Evolutionary conservation across 2,888 invertebrate genomes (phyloP).

Genomic region (Agrochola lota): DNA sequence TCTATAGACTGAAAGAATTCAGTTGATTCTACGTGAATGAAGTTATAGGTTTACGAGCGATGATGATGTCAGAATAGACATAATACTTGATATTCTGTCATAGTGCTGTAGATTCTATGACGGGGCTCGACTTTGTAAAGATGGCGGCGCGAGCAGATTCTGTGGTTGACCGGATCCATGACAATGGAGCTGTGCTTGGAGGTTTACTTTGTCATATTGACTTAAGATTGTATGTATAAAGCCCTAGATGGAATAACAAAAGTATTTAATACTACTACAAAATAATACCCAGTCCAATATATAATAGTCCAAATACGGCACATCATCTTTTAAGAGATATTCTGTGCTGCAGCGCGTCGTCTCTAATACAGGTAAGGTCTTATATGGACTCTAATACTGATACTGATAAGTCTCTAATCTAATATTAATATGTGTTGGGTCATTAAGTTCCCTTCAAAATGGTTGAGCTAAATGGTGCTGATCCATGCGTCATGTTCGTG

Average conservation of each 20-base stretch:
- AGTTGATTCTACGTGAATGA: slow-evolving; percentile 12
- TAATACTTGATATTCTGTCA: slow-evolving; percentile 18
- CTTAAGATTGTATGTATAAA: not conserved
- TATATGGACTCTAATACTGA: too few species aligned
- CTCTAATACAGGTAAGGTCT: too few species aligned
- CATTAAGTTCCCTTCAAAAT: too few species aligned
- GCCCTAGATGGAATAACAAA: not conserved
- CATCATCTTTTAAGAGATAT: not conserved
- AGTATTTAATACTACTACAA: not conserved
- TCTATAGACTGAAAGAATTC: not conserved
- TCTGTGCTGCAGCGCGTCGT: not conserved
- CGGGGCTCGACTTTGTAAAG: not conserved
- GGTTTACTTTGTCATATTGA: slow-evolving; percentile 6
- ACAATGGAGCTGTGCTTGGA: not conserved
- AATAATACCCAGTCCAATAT: not conserved
- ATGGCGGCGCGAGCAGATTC: not conserved
- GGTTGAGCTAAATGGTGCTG: too few species aligned
- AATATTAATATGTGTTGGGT: too few species aligned
- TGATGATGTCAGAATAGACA: slow-evolving; percentile 20
- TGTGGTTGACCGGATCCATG: not conserved
- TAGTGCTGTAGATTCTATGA: slow-evolving; percentile 9
- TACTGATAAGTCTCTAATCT: too few species aligned
- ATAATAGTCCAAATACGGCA: not conserved
- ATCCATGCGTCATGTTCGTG: too few species aligned
- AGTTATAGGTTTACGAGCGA: slow-evolving; percentile 37